phyloP scores from a whole-genome alignment of 2,113 vertebrate genomes.

The Opisthocomus hoazin region DNA sequence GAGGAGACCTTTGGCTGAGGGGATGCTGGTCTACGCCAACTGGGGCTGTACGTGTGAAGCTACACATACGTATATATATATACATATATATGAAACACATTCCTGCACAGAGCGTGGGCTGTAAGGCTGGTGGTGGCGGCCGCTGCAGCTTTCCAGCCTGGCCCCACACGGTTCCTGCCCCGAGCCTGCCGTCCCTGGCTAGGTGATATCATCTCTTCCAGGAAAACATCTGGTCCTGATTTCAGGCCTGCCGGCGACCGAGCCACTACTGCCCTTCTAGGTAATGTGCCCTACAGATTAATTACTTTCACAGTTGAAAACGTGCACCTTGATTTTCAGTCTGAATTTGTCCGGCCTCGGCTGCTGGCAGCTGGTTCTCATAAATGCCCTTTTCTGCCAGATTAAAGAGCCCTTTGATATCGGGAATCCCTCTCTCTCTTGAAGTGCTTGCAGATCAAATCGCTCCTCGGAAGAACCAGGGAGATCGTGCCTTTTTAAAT shows the following conservation, averaged over 20 bases:
- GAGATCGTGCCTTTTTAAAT: neutral
- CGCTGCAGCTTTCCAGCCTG: neutral
- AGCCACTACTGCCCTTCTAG: neutral
- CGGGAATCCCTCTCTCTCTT: neutral
- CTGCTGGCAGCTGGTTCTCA: constrained; percentile 41
- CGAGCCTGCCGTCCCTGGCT: neutral
- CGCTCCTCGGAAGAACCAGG: neutral
- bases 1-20: neutral
- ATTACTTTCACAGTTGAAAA: constrained; percentile 61
- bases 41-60: neutral
- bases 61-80: neutral
- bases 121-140: fast-evolving
- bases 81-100: neutral
- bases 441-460: constrained; percentile 39
- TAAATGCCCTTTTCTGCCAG: constrained; percentile 34
- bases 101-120: neutral
- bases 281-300: constrained; percentile 24
- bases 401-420: constrained; percentile 56
- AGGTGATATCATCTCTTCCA: constrained; percentile 10
- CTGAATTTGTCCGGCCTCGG: constrained; percentile 23
- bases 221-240: constrained; percentile 46
- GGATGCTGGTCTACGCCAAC: neutral
- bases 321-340: constrained; percentile 44
- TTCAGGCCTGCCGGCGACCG: neutral
- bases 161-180: fast-evolving